These are phyloP conservation scores for Periophthalmus magnuspinnatus DNA, from an alignment of 2,797 vertebrate genomes.

Conservation along the genomic window DNA sequence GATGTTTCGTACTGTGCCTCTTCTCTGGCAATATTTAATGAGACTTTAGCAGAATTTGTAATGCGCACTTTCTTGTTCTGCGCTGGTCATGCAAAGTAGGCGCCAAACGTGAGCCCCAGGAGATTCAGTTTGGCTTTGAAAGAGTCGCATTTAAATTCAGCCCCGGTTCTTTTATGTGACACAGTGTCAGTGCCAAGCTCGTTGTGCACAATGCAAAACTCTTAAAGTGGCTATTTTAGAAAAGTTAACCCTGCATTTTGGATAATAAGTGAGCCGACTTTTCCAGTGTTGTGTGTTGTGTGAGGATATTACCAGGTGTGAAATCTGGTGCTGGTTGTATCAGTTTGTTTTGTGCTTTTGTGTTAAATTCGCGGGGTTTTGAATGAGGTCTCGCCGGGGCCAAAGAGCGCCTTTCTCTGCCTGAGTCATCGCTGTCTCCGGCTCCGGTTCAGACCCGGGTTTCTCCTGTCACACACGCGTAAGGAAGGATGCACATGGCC, in stretches of 20 bases:
- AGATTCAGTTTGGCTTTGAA: conserved; percentile 8
- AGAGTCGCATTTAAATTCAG: conserved; percentile 13
- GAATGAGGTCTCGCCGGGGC: background rate
- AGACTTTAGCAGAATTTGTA: background rate
- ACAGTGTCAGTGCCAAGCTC: background rate
- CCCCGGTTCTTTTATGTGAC: conserved; percentile 1
- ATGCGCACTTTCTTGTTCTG: background rate
- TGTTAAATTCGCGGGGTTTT: conserved; percentile 8
- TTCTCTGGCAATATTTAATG: background rate
- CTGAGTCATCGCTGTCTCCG: conserved; percentile 10
- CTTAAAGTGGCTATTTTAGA: conserved; percentile 3
- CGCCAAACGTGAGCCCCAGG: conserved; percentile 6
- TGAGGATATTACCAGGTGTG: fast-evolving
- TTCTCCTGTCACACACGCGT: conserved; percentile 6
- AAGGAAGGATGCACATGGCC: background rate
- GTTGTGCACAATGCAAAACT: background rate
- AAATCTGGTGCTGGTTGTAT: background rate
- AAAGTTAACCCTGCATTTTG: background rate
- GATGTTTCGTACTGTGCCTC: background rate
- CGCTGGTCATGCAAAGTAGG: conserved; percentile 2
- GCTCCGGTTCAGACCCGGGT: conserved; percentile 20
- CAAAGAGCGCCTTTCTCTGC: conserved; percentile 8
- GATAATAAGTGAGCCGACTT: background rate
- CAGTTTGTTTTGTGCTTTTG: background rate
- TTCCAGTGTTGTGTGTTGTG: fast-evolving